A percentile compares a stretch with the other conserved stretches of the same genome.
Evolutionary conservation across 1,140 invertebrate genomes (phyloP).

Genomic region (Neuroterus valhalla): DNA sequence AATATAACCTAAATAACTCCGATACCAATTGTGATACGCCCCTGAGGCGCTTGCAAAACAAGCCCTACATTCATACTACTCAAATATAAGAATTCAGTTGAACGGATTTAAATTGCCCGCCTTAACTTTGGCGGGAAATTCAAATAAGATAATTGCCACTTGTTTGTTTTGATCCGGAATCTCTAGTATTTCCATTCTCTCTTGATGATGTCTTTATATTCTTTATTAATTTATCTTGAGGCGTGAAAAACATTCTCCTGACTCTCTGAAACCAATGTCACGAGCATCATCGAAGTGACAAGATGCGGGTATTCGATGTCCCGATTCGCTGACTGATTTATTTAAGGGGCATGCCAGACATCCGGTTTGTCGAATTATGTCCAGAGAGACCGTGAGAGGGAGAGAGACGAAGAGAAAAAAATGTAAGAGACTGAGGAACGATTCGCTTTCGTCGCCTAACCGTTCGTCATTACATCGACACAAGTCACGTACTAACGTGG

Average conservation of each 20-base stretch:
- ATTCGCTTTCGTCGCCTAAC: conserved; percentile 48
- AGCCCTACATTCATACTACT: too few relatives aligned
- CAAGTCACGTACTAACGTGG: conserved; percentile 12
- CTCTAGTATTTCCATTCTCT: not conserved
- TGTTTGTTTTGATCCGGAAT: not conserved
- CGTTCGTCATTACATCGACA: conserved; percentile 27
- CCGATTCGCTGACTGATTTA: conserved; percentile 63
- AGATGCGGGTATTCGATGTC: conserved; percentile 67
- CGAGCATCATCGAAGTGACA: conserved; percentile 43
- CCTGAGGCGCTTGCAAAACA: not conserved
- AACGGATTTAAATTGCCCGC: too few relatives aligned
- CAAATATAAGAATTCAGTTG: too few relatives aligned
- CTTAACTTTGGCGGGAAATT: not conserved
- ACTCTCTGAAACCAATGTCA: not conserved
- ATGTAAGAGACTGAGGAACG: conserved; percentile 34
- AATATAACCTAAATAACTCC: not conserved
- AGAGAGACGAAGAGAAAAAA: conserved; percentile 42
- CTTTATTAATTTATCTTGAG: not conserved
- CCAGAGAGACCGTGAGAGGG: conserved; percentile 54
- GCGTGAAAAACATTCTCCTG: not conserved
- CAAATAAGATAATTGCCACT: not conserved
- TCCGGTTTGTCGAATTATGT: conserved; percentile 71
- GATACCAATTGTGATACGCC: not conserved
- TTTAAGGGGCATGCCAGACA: conserved; percentile 71
- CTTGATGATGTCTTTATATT: not conserved